Conservation (phyloP, 1,140 invertebrate genomes). For the Drosophila pseudoobscura region DNA sequence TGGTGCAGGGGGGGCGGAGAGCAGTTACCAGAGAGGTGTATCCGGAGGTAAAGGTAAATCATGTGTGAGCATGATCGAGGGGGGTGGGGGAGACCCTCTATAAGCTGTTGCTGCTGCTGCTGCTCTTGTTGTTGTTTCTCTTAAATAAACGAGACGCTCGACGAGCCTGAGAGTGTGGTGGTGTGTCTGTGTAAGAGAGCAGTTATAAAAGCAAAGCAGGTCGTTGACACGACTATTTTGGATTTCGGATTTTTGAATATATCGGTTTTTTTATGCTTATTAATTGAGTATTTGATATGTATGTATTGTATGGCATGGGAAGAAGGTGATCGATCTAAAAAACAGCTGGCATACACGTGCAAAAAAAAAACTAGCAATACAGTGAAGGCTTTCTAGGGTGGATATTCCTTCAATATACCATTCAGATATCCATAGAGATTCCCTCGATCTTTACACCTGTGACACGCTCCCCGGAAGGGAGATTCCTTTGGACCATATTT, state of each 20-base stretch:
- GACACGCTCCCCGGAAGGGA: too few species aligned
- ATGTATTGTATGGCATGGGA: too few species aligned
- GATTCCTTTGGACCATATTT: too few species aligned
- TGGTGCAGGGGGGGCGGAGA: background rate
- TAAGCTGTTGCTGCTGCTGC: conserved; percentile 4
- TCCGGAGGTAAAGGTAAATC: conserved; percentile 37
- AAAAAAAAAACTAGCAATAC: conserved; percentile 6
- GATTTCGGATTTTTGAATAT: conserved; percentile 56
- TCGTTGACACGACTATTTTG: conserved; percentile 81
- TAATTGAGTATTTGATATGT: conserved; percentile 83
- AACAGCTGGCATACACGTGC: conserved; percentile 20
- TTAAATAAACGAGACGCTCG: conserved; percentile 39
- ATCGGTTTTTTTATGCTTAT: conserved; percentile 73
- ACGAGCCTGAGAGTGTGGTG: conserved; percentile 11
- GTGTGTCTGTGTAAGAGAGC: conserved; percentile 39
- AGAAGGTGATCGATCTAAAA: conserved; percentile 16
- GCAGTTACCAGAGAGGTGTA: background rate
- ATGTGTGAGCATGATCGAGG: conserved; percentile 30
- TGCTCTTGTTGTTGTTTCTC: conserved; percentile 43
- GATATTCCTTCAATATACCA: too few species aligned
- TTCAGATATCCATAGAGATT: too few species aligned
- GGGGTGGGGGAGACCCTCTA: background rate
- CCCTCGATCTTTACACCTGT: too few species aligned
- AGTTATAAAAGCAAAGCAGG: conserved; percentile 82
- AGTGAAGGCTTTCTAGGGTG: too few species aligned